Evolutionary conservation across 2,888 invertebrate genomes (phyloP).

Genomic region (Cosmia trapezina): DNA sequence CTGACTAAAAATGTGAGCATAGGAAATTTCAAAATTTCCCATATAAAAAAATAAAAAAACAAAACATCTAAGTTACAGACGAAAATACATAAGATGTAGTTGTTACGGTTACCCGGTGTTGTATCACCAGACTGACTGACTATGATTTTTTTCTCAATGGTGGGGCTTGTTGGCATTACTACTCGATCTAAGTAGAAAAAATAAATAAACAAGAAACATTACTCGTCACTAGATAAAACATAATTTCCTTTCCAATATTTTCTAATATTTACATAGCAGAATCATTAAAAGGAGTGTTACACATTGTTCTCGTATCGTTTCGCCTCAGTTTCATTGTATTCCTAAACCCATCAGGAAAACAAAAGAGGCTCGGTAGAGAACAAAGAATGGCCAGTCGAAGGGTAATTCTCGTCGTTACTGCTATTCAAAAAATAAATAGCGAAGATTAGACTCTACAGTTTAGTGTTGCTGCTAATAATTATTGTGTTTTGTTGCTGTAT

Average conservation of each 20-base stretch:
- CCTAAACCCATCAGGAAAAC: conserved; percentile 52
- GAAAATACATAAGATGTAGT: no score
- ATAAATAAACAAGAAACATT: not conserved
- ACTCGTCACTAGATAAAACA: conserved; percentile 20
- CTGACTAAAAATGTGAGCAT: no score
- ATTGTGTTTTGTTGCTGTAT: conserved; percentile 31
- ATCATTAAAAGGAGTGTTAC: conserved; percentile 55
- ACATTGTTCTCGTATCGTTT: conserved; percentile 56
- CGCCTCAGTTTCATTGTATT: conserved; percentile 47
- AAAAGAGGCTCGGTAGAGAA: conserved; percentile 47
- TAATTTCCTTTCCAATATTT: conserved; percentile 28
- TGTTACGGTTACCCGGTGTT: no score
- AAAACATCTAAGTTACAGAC: no score
- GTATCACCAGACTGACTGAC: no score
- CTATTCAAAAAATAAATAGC: conserved; percentile 59
- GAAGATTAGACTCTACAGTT: conserved; percentile 45
- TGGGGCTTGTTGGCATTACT: no score
- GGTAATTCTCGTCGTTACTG: conserved; percentile 55
- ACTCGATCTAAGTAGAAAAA: no score
- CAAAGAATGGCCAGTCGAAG: conserved; percentile 47
- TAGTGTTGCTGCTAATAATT: conserved; percentile 39
- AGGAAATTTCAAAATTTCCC: no score
- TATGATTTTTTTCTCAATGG: no score
- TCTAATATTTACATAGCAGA: conserved; percentile 47
- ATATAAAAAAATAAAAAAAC: no score